A percentile compares a stretch with the other conserved stretches of the same genome.
Evolutionary conservation across 2,113 vertebrate genomes (phyloP).

Genomic region (Rhizomys pruinosus): DNA sequence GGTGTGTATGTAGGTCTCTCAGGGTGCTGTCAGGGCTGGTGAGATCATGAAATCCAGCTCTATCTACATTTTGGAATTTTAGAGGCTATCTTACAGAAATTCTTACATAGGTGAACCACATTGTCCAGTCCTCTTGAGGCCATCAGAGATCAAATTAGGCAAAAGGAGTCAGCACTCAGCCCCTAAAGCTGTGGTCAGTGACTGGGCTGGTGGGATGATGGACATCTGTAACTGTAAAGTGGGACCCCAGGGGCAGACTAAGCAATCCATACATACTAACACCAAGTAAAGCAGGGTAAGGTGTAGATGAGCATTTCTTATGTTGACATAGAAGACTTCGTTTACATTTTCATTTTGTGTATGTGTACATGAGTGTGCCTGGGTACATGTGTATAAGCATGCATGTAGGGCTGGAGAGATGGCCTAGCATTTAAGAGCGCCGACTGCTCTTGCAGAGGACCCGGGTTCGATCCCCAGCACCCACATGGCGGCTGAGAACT

Average conservation of each 20-base stretch:
- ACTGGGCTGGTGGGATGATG: fast-evolving
- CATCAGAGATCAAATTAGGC: neutral
- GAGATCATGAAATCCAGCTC: slow-evolving; percentile 16
- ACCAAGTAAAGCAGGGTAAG: neutral
- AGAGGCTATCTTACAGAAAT: neutral
- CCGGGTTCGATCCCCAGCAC: too few relatives aligned
- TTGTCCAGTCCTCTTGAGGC: neutral
- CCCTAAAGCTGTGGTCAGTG: too few relatives aligned
- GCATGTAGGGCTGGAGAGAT: neutral
- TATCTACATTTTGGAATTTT: neutral
- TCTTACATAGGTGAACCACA: neutral
- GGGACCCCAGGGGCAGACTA: neutral
- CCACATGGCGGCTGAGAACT: too few relatives aligned
- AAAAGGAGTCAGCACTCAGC: neutral
- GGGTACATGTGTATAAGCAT: neutral
- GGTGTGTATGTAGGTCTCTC: neutral
- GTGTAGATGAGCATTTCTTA: neutral
- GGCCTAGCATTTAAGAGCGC: too few relatives aligned
- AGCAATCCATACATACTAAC: neutral
- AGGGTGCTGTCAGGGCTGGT: neutral
- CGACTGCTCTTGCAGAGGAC: too few relatives aligned
- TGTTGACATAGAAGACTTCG: neutral
- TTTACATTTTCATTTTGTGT: neutral
- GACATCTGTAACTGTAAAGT: neutral
- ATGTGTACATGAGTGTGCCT: neutral